Conservation (phyloP, 1,140 invertebrate genomes). For the Drosophila tristis region DNA sequence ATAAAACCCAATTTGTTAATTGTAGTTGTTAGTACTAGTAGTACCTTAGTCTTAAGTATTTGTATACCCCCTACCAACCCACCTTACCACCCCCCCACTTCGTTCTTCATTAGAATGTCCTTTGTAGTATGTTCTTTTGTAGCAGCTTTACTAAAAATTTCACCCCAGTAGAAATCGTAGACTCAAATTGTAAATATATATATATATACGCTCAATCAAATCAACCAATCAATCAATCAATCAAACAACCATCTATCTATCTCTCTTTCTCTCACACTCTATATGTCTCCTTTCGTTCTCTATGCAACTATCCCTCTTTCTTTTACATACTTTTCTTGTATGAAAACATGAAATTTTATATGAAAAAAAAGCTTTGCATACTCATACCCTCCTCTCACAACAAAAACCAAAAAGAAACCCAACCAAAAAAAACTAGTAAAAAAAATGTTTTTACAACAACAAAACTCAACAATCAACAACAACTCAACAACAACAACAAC, state of each 20-base stretch:
- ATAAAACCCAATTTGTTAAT: constrained; percentile 35
- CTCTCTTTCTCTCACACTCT: constrained; percentile 29
- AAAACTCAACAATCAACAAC: constrained; percentile 8
- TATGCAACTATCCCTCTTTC: constrained; percentile 50
- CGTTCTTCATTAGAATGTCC: constrained; percentile 1
- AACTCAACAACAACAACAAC: constrained; percentile 32
- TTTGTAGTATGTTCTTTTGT: constrained; percentile 45
- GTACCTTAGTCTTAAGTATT: constrained; percentile 41
- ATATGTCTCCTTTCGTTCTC: constrained; percentile 35
- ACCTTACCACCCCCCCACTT: not conserved
- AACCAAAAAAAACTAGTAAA: constrained; percentile 19
- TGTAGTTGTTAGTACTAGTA: constrained; percentile 50
- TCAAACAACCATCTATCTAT: constrained; percentile 60
- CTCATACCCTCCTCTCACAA: constrained; percentile 71
- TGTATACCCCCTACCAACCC: constrained; percentile 16
- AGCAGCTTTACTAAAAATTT: constrained; percentile 78
- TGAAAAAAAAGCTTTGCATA: constrained; percentile 79
- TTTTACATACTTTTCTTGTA: constrained; percentile 61
- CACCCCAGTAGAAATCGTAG: constrained; percentile 74
- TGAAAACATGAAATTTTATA: constrained; percentile 65
- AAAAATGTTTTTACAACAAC: not conserved
- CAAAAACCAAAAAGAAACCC: constrained; percentile 39
- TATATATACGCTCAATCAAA: constrained; percentile 66
- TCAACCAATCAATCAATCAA: constrained; percentile 51
- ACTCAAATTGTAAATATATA: constrained; percentile 75